Base-by-base conservation (phyloP, 2,113 vertebrate genomes). In the Xiphophorus maculatus region DNA sequence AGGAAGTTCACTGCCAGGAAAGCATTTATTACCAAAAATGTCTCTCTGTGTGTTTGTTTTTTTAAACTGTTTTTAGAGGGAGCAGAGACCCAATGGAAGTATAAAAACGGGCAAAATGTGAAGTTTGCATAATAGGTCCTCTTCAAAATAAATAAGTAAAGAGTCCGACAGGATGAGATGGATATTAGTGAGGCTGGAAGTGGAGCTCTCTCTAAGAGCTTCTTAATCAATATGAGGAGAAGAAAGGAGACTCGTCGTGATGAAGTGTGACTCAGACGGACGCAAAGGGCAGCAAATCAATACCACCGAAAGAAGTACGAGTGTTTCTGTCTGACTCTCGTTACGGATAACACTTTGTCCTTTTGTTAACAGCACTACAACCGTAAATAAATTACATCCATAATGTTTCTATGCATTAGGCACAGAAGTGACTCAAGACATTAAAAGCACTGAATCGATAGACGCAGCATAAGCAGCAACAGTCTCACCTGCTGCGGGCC, bases 401-500 rank as follows among this genome's bases (percentile, higher is more conserved):
- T 4, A 4, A 63, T 3, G 13, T 22, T 63, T 63, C 70, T 75
- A 22, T 71, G 54, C 19, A 64, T 11, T 25, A 58, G 19, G 51
- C 29, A 30, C 35, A 29, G 30, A 9, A 70, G 40, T 62, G 63
- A 63, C 40, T 69, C 44, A 27, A 35, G 28, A 33, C 62, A 61
- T 60, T 61, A 66, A 48, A 33, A 66, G 35, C 35, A 32, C 25
- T 25, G 44, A 17, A 11, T 54, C 29, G 17, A 22, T 51, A 11
- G 5, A 4, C 12, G 42, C 6, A 37, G 12, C 35, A 28, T 9
- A 6, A 40, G 65, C 9, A 51, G 9, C 29, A 29, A 33, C 66
- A 22, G 27, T 17, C 84, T 91, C 89, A 98, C 97, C 95, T 97
- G 96, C 90, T 97, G 96, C 0, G 96, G 96, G 1, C 96, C 96